Percentiles rank a stretch among this genome's conserved stretches.
These are phyloP conservation scores for Tiliqua scincoides DNA, from an alignment of 2,113 vertebrate species.

Conservation along the genomic window DNA sequence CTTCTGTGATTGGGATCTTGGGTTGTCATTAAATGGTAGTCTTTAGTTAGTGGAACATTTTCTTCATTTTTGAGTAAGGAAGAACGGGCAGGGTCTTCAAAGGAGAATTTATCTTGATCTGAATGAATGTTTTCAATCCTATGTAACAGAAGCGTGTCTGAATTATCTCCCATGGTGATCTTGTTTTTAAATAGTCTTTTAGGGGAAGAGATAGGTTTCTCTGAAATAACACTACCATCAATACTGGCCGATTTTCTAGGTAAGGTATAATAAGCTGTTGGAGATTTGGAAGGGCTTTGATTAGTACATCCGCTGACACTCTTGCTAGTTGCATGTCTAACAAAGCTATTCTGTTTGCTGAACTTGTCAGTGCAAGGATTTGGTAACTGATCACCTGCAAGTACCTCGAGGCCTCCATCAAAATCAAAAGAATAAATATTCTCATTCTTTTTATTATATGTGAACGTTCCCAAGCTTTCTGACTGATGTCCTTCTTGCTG, in stretches of 20 bases:
- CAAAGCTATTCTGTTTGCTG: constrained; percentile 38
- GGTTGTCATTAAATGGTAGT: constrained; percentile 22
- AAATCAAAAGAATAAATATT: not conserved
- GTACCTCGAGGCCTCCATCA: constrained; percentile 3
- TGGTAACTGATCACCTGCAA: constrained; percentile 17
- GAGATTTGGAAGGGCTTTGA: constrained; percentile 33
- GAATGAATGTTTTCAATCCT: constrained; percentile 37
- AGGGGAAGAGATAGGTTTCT: constrained; percentile 46
- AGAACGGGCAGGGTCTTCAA: constrained; percentile 28
- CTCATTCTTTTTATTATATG: constrained; percentile 22
- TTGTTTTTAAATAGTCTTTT: constrained; percentile 48
- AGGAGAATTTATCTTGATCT: constrained; percentile 28
- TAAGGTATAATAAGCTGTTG: constrained; percentile 67
- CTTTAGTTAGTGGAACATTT: constrained; percentile 4
- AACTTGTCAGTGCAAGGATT: constrained; percentile 57
- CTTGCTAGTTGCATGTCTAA: constrained; percentile 31
- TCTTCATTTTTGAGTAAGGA: constrained; percentile 43
- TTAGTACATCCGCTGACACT: constrained; percentile 32
- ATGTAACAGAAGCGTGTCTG: not conserved
- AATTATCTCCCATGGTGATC: not conserved
- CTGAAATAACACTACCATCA: constrained; percentile 48
- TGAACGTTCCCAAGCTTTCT: constrained; percentile 15
- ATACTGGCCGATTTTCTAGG: constrained; percentile 72
- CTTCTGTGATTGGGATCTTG: constrained; percentile 31
- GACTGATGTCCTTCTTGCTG: constrained; percentile 41